Evolutionary conservation across 2,113 vertebrate species (phyloP), one percentile per base, ranked within the genome.

Genomic region (Burhinus oedicnemus): DNA sequence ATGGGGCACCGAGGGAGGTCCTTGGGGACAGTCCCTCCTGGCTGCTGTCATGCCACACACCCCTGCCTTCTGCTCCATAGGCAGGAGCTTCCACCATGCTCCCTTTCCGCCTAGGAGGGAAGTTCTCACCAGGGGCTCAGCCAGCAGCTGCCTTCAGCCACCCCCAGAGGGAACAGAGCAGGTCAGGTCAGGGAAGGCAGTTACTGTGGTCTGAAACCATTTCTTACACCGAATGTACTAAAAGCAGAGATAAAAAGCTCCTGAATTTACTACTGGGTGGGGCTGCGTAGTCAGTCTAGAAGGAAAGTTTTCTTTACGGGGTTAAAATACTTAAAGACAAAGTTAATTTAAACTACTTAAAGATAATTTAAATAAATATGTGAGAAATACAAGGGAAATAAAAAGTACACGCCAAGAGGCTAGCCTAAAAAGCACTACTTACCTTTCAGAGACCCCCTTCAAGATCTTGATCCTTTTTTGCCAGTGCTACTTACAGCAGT

Each of bases 231-330:
- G 1, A 55, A 15, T 1, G 1, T 2, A 4, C 2, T 1, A 21
- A 58, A 58, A 90, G 3, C 8, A 44, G 29, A 11, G 0, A 22
- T 8, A 83, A 66, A 47, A 15, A 62, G 2, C 11, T 16, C 19
- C 17, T 45, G 0, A 19, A 23, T 9, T 60, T 57, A 44, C 23
- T 45, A 2, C 44, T 44, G 44, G 5, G 5, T 2, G 7, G 0
- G 1, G 0, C 5, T 38, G 0, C 8, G 2, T 4, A 0, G 4
- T 10, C 27, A 36, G 1, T 4, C 8, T 44, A 29, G 12, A 36
- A 47, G 0, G 1, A 52, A 65, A 62, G 0, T 0, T 5, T 66
- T 70, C 25, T 27, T 72, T 23, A 32, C 68, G 7, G 69, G 1
- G 25, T 5, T 30, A 29, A 65, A 65, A 1, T 0, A 2, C 8